Conservation (phyloP, 2,797 vertebrate species). For the Pseudochirops cupreus region DNA sequence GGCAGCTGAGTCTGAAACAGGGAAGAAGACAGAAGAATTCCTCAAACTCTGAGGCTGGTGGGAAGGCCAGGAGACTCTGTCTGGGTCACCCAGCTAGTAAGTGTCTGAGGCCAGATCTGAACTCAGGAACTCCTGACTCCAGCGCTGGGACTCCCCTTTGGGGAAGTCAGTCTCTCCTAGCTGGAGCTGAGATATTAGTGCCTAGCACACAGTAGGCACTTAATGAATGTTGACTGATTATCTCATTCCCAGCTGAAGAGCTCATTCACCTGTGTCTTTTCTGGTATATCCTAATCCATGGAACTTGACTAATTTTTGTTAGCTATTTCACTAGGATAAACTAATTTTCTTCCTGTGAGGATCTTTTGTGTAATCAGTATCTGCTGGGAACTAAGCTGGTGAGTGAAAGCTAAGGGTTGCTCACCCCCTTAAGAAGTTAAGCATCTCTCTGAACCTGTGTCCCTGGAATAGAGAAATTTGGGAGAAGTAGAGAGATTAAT, state of each 20-base stretch:
- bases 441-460: background rate
- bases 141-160: constrained; percentile 57
- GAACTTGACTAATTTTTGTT: background rate
- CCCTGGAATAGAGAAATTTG: background rate
- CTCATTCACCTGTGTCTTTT: background rate
- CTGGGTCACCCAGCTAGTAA: too few species aligned
- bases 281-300: background rate
- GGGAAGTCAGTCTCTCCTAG: background rate
- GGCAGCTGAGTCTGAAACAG: too few species aligned
- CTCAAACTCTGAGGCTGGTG: too few species aligned
- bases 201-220: background rate
- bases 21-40: too few species aligned
- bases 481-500: background rate
- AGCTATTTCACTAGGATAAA: background rate
- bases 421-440: background rate
- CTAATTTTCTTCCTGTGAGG: background rate
- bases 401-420: background rate
- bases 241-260: background rate
- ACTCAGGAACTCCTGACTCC: too few species aligned
- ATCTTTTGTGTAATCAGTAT: background rate
- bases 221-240: background rate
- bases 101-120: too few species aligned
- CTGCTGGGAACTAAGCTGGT: background rate
- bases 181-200: background rate
- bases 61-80: too few species aligned